phyloP scores from a whole-genome alignment of 2,888 invertebrate species.

The Spilarctia lutea region DNA sequence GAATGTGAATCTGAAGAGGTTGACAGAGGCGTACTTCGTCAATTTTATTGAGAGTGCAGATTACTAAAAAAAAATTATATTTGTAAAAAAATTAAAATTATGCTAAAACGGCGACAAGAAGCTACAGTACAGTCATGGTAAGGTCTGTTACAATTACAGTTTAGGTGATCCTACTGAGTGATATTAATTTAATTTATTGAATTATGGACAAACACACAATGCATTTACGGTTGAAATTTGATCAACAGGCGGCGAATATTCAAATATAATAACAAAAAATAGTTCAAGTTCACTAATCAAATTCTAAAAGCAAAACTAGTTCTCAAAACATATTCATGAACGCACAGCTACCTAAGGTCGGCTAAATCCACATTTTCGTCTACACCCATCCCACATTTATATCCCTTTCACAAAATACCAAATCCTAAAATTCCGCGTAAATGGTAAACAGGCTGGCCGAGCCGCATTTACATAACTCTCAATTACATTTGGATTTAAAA shows the following conservation, averaged over 20 bases:
- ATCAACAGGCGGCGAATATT: neutral
- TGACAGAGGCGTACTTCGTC: neutral
- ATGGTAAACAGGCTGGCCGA: constrained; percentile 56
- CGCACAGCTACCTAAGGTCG: constrained; percentile 9
- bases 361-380: constrained; percentile 31
- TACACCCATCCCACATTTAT: constrained; percentile 39
- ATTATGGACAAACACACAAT: neutral
- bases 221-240: neutral
- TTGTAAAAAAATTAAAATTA: neutral
- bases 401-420: constrained; percentile 40
- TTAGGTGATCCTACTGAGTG: neutral
- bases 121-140: neutral
- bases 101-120: neutral
- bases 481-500: constrained; percentile 72
- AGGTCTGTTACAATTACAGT: neutral
- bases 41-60: too few species aligned
- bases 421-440: constrained; percentile 50
- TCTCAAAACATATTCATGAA: constrained; percentile 30
- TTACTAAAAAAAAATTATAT: neutral
- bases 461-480: constrained; percentile 68
- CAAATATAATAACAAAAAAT: neutral
- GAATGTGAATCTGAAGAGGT: neutral
- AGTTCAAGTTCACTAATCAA: neutral
- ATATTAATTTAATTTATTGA: neutral
- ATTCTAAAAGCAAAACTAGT: neutral